Evolutionary conservation across 2,888 invertebrate species (phyloP).

Genomic region (Orchesellides sinensis): DNA sequence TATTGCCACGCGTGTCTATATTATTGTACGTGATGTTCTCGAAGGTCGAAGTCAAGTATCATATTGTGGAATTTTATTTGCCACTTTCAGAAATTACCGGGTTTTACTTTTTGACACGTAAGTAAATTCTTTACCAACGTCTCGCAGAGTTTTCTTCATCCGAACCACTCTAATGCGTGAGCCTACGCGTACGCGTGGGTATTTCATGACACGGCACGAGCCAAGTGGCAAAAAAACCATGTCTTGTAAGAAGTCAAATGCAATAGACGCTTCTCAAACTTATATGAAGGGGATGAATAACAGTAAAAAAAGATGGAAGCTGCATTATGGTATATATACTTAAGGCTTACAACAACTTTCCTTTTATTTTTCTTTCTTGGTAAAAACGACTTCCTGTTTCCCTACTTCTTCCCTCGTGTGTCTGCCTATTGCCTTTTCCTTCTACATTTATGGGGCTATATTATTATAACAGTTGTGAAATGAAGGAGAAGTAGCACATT

Average conservation of each 20-base stretch:
- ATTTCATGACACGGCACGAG: conserved; percentile 35
- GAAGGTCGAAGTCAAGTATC: conserved; percentile 47
- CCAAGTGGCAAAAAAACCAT: conserved; percentile 3
- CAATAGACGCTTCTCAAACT: conserved; percentile 11
- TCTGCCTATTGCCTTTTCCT: too few species aligned
- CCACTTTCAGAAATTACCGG: conserved; percentile 51
- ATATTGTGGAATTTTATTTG: conserved; percentile 54
- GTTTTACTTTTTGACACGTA: conserved; percentile 56
- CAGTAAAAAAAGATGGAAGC: conserved; percentile 44
- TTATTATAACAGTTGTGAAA: conserved; percentile 1
- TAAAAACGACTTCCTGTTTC: conserved; percentile 42
- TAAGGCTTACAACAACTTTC: conserved; percentile 22
- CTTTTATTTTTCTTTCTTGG: conserved; percentile 32
- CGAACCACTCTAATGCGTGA: not conserved
- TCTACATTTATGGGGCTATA: not conserved
- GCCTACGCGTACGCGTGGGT: conserved; percentile 23
- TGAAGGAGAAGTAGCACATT: not conserved
- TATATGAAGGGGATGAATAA: conserved; percentile 23
- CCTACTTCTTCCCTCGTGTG: not conserved
- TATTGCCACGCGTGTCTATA: not conserved
- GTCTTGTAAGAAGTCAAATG: not conserved
- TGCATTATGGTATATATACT: conserved; percentile 8
- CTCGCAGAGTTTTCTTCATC: not conserved
- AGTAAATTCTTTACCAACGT: conserved; percentile 23
- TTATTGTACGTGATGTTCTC: conserved; percentile 21